Percentiles rank a stretch among this genome's conserved stretches.
Conservation (phyloP, 53 echinoderm and acorn worm genomes). For the Echinarachnius parma region DNA sequence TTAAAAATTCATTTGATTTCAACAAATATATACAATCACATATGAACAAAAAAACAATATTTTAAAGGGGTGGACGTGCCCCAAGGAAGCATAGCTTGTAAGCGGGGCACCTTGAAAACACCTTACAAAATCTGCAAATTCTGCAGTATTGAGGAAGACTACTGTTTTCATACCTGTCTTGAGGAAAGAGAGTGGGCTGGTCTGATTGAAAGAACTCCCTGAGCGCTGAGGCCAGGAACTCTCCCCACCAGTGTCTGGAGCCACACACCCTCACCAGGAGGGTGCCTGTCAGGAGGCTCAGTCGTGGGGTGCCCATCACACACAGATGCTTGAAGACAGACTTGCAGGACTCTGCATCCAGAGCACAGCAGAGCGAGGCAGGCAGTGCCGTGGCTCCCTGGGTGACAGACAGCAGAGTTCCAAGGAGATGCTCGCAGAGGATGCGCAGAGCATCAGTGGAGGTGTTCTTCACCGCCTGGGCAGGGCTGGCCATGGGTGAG, state of each 20-base stretch:
- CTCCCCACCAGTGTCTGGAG: conserved; percentile 93
- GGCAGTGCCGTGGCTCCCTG: conserved; percentile 48
- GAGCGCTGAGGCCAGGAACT: conserved; percentile 89
- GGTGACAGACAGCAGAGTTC: conserved; percentile 70
- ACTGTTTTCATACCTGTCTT: conserved; percentile 79
- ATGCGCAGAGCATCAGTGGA: conserved; percentile 81
- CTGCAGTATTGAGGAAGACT: too few species aligned
- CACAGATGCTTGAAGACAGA: conserved; percentile 90
- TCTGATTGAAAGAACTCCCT: conserved; percentile 88
- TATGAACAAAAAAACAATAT: too few species aligned
- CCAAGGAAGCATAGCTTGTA: too few species aligned
- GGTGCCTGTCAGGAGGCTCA: conserved; percentile 72
- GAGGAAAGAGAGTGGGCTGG: conserved; percentile 72
- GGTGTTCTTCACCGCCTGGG: conserved; percentile 58
- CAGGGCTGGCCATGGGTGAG: conserved; percentile 32
- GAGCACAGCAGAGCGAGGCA: conserved; percentile 50
- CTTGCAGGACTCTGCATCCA: conserved; percentile 82
- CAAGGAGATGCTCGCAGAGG: conserved; percentile 82
- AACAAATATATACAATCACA: too few species aligned
- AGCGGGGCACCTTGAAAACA: too few species aligned
- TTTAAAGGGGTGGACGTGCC: too few species aligned
- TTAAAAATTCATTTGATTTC: too few species aligned
- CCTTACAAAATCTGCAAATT: too few species aligned
- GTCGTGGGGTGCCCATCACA: conserved; percentile 81
- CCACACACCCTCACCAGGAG: conserved; percentile 79